Conservation (phyloP, 2,797 vertebrate species). For the Cuculus canorus region DNA sequence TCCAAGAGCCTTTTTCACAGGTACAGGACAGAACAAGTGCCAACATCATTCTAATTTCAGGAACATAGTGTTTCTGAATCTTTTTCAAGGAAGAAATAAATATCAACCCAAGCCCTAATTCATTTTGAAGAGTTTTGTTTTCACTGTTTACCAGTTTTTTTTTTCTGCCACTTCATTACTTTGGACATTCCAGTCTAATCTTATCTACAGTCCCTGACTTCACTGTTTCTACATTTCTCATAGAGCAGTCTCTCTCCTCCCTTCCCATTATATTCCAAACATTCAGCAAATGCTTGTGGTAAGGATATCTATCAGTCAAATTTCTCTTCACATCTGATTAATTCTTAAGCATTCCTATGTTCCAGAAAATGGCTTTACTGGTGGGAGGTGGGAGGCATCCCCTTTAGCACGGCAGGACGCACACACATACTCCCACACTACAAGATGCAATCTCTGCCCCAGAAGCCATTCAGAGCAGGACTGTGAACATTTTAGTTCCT, state of each 20-base stretch:
- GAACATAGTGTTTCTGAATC: not conserved
- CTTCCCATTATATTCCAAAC: not conserved
- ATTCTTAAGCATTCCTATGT: not conserved
- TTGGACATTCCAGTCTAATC: constrained; percentile 36
- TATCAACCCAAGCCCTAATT: not conserved
- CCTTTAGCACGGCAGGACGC: not conserved
- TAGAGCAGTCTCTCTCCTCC: not conserved
- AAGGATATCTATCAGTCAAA: not conserved
- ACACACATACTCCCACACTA: not conserved
- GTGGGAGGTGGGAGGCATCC: not conserved
- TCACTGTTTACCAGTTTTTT: not conserved
- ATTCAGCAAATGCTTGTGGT: constrained; percentile 12
- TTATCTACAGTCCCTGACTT: constrained; percentile 18
- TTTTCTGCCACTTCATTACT: not conserved
- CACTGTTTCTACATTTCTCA: not conserved
- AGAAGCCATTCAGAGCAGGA: not conserved
- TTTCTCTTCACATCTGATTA: not conserved
- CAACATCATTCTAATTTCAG: not conserved
- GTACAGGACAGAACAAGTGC: not conserved
- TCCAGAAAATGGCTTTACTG: not conserved
- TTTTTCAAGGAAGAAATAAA: not conserved
- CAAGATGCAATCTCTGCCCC: not conserved
- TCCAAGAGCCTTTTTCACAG: not conserved
- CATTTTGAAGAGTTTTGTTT: not conserved
- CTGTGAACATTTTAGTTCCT: no score